A percentile compares a stretch with the other conserved stretches of the same genome.
phyloP scores from a whole-genome alignment of 2,797 vertebrate species.

The Takifugu rubripes region DNA sequence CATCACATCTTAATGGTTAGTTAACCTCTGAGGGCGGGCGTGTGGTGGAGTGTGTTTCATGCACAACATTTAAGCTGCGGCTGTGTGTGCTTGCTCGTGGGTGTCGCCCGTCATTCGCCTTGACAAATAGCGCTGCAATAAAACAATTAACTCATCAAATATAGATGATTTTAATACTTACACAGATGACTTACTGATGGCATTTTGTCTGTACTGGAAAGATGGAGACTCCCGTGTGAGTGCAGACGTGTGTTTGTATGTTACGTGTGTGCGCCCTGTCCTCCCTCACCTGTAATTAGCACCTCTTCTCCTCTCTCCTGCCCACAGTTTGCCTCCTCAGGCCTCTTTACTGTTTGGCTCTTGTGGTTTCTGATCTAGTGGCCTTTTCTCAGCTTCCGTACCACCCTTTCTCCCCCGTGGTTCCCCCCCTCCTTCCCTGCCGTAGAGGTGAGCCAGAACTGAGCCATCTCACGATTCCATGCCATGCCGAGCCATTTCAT shows the following conservation, averaged over 20 bases:
- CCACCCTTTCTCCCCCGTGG: conserved; percentile 87
- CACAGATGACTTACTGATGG: no score
- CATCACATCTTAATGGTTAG: background rate
- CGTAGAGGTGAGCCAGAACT: conserved; percentile 92
- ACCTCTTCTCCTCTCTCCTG: conserved; percentile 65
- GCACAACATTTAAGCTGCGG: no score
- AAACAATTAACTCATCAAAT: no score
- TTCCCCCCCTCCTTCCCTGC: conserved; percentile 86
- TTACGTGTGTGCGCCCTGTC: conserved; percentile 68
- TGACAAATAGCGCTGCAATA: no score
- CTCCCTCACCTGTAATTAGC: conserved; percentile 66
- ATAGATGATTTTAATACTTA: no score
- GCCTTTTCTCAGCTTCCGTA: conserved; percentile 97
- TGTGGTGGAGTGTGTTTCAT: background rate
- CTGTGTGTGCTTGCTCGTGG: no score
- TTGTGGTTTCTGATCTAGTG: conserved; percentile 99
- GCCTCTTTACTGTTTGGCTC: conserved; percentile 99
- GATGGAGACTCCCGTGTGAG: conserved; percentile 26
- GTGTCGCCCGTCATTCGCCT: no score
- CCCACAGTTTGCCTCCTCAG: conserved; percentile 84
- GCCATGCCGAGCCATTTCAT: conserved; percentile 60
- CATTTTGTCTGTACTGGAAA: background rate
- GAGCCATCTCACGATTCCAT: conserved; percentile 39
- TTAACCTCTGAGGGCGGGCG: conserved; percentile 10
- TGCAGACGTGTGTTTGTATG: conserved; percentile 23